Percentiles rank a stretch among this genome's conserved stretches.
Evolutionary conservation across 92 coral and sea anemone species (phyloP).

Genomic region (Paramuricea clavata): DNA sequence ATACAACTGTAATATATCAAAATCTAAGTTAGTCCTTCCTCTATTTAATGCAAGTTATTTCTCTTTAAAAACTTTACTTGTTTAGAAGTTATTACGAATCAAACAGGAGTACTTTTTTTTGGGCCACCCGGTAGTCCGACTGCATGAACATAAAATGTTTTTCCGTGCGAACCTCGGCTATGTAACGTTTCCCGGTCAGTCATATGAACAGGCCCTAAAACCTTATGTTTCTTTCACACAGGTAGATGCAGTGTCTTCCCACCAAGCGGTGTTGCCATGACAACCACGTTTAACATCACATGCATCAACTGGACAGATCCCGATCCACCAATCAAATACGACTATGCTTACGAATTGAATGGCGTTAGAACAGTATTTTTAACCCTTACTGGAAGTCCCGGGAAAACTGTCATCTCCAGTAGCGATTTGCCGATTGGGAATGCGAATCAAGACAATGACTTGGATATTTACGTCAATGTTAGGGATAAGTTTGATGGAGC

Average conservation of each 20-base stretch:
- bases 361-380: slow-evolving; percentile 37
- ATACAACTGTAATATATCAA: no score
- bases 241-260: slow-evolving; percentile 78
- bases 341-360: slow-evolving; percentile 36
- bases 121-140: no score
- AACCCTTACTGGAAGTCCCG: not conserved
- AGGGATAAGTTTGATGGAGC: slow-evolving; percentile 68
- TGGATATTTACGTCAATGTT: slow-evolving; percentile 49
- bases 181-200: no score
- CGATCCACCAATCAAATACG: slow-evolving; percentile 69
- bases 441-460: slow-evolving; percentile 52
- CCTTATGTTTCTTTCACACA: no score
- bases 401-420: not conserved
- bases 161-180: no score
- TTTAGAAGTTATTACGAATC: no score
- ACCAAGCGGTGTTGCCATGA: slow-evolving; percentile 71
- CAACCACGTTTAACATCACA: slow-evolving; percentile 51
- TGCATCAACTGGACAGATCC: slow-evolving; percentile 67
- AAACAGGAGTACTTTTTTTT: no score
- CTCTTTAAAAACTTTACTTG: no score
- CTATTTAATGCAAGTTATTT: no score
- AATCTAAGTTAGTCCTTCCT: no score
- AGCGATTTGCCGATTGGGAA: slow-evolving; percentile 78
- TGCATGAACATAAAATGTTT: no score
- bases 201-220: no score